Conservation (phyloP, 2,113 vertebrate species). For the Numenius arquata region DNA sequence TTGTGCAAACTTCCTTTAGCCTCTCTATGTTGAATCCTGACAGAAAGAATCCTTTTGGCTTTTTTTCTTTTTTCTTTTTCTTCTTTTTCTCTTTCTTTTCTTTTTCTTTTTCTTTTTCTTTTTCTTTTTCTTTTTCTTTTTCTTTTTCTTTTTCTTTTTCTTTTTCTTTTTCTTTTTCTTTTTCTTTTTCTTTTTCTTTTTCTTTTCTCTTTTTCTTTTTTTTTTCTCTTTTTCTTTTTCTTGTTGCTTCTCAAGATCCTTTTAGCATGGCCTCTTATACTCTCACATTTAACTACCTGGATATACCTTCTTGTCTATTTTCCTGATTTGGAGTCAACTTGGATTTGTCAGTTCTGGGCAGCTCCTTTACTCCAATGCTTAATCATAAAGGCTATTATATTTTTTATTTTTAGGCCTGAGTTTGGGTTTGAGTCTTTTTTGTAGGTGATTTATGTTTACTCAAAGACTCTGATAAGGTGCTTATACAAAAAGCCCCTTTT, state of each 20-base stretch:
- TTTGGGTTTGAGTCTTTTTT: not conserved
- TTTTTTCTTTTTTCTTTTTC: accelerated
- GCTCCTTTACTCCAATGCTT: not conserved
- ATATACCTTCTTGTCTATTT: not conserved
- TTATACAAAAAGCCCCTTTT: not conserved
- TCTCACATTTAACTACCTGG: not conserved
- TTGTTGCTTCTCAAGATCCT: not conserved
- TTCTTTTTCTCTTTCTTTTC: accelerated
- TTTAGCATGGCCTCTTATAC: not conserved
- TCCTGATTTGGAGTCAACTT: not conserved
- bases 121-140: accelerated
- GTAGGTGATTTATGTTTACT: not conserved
- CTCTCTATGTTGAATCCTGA: not conserved
- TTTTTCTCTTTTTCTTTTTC: accelerated
- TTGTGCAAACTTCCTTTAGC: not conserved
- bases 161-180: accelerated
- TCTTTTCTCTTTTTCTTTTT: accelerated
- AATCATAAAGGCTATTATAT: not conserved
- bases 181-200: accelerated
- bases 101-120: accelerated
- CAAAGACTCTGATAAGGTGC: not conserved
- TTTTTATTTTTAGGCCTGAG: not conserved
- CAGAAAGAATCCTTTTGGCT: not conserved
- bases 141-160: accelerated
- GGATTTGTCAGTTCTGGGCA: not conserved